Evolutionary conservation across 1,140 invertebrate genomes (phyloP), one percentile per base, ranked within the genome.

Genomic region (Meloidogyne floridensis): DNA sequence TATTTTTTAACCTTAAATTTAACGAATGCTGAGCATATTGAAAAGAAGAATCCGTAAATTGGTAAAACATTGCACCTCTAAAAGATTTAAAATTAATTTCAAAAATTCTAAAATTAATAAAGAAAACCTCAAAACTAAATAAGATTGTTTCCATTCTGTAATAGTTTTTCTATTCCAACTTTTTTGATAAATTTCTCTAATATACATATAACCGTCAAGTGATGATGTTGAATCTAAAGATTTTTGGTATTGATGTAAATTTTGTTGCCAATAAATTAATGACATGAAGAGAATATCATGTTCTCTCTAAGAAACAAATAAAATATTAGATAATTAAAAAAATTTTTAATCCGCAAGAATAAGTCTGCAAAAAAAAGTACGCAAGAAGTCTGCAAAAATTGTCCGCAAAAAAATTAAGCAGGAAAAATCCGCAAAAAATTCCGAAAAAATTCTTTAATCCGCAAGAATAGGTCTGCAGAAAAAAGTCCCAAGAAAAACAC

Each of bases 211-310:
- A 53, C 79, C 47, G 6, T 86, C 84, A 65, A 84, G 51, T 56
- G 75, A 20, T 18, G 77, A 42, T n/a, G 54, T 72, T 77, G 77
- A 78, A 43, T 5, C 18, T 1, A 74, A 11, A 32, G 32, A 9
- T 42, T 18, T 18, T 65, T 77, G 32, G 20, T 76, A 15, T 15
- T 13, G 51, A 13, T 3, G 4, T 76, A 32, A 42, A 76, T 71
- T 76, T 43, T 84, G 84, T 11, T 86, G 84, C 84, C 84, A 84
- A 76, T 84, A 84, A 47, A 86, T 75, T 42, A 84, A 59, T 11
- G 73, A 53, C n/a, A 71, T 7, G 59, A 84, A 85, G 9, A 86
- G 51, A 32, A 84, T 74, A 13, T 84, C 84, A 13, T 84, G 75
- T 15, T 85, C 53, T 42, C 73, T 54, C 84, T 84, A 65, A 65